These are phyloP conservation scores for Brachionus rubens DNA, from an alignment of 1,140 invertebrate genomes.

Conservation along the genomic window DNA sequence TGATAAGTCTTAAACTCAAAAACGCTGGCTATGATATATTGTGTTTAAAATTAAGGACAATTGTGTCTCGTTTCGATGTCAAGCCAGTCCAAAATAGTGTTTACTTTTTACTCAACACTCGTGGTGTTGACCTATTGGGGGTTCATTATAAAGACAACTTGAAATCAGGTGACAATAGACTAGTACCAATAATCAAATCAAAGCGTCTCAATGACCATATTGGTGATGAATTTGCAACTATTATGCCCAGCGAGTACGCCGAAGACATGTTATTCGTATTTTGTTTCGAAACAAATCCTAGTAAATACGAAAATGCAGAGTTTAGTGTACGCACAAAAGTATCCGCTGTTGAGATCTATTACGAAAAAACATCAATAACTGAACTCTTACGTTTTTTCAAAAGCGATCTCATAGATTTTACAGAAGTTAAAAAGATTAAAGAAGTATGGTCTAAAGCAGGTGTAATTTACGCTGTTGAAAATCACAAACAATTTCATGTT, in stretches of 20 bases:
- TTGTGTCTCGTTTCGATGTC: slow-evolving; percentile 13
- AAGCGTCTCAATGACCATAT: not conserved
- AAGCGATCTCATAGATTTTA: slow-evolving; percentile 41
- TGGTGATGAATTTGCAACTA: not conserved
- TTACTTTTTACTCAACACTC: slow-evolving; percentile 37
- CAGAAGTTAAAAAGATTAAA: slow-evolving; percentile 35
- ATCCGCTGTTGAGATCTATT: slow-evolving; percentile 10
- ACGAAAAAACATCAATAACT: slow-evolving; percentile 33
- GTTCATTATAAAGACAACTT: slow-evolving; percentile 2
- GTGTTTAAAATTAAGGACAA: not conserved
- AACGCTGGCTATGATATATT: not conserved
- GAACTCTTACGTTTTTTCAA: slow-evolving; percentile 37
- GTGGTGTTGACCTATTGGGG: slow-evolving; percentile 3
- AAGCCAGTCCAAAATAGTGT: slow-evolving; percentile 11
- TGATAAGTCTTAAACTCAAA: slow-evolving; percentile 27
- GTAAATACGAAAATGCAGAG: slow-evolving; percentile 16
- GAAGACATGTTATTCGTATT: slow-evolving; percentile 36
- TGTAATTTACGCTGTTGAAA: slow-evolving; percentile 43
- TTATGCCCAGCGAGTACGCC: not conserved
- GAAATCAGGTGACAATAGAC: not conserved
- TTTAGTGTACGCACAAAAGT: slow-evolving; percentile 21
- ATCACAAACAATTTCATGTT: slow-evolving; percentile 46
- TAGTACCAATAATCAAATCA: slow-evolving; percentile 32
- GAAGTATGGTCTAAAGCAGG: slow-evolving; percentile 44
- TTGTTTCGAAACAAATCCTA: slow-evolving; percentile 43